Percentiles rank a stretch among this genome's conserved stretches.
Evolutionary conservation across 2,797 vertebrate genomes (phyloP).

Genomic region (Acanthornis magna): DNA sequence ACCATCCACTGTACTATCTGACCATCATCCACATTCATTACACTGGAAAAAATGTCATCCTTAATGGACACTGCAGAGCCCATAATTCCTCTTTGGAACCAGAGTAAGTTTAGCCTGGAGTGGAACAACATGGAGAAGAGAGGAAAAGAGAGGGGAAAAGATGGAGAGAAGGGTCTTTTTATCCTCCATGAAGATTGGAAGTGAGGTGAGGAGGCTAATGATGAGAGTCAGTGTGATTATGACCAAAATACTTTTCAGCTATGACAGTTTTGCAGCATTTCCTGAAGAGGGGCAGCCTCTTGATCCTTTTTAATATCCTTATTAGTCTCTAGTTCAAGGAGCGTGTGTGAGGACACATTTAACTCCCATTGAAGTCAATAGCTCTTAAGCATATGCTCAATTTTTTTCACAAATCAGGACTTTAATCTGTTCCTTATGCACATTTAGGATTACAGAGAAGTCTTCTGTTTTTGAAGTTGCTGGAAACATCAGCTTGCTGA

Average conservation of each 20-base stretch:
- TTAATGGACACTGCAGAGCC: not conserved
- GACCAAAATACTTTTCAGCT: not conserved
- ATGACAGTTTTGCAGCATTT: conserved; percentile 2
- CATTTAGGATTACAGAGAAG: conserved; percentile 55
- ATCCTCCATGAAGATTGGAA: not conserved
- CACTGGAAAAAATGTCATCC: not conserved
- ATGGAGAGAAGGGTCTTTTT: not conserved
- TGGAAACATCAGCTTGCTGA: conserved; percentile 47
- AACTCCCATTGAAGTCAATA: conserved; percentile 53
- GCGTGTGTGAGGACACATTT: conserved; percentile 26
- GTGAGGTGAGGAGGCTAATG: not conserved
- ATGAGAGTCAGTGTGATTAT: not conserved
- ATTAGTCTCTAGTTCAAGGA: conserved; percentile 45
- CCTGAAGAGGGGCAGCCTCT: not conserved
- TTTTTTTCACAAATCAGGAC: conserved; percentile 41
- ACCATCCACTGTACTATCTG: not conserved
- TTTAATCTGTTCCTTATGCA: conserved; percentile 68
- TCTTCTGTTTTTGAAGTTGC: conserved; percentile 63
- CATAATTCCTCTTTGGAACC: not conserved
- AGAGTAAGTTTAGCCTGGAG: not conserved
- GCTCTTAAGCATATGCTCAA: conserved; percentile 57
- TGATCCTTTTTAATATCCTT: conserved; percentile 37
- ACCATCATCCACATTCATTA: not conserved
- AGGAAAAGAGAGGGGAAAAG: not conserved
- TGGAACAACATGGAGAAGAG: not conserved